phyloP scores from a whole-genome alignment of 2,888 invertebrate species.

The Blera fallax region DNA sequence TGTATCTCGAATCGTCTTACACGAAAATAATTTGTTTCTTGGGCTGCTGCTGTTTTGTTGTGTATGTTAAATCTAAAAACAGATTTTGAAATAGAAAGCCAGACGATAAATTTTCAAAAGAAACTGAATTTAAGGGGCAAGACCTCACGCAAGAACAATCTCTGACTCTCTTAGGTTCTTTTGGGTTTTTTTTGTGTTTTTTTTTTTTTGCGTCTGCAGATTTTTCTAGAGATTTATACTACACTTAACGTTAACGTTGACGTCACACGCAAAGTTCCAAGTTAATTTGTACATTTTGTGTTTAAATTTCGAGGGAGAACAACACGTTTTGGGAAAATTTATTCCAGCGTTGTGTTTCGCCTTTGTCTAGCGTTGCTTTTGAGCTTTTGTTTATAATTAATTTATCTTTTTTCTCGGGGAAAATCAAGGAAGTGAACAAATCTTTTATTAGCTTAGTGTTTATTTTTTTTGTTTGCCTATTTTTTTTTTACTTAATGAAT shows the following conservation, averaged over 20 bases:
- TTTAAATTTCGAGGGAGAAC: neutral
- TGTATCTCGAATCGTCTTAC: slow-evolving; percentile 69
- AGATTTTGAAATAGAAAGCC: slow-evolving; percentile 1
- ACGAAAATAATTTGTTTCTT: slow-evolving; percentile 74
- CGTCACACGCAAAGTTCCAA: slow-evolving; percentile 28
- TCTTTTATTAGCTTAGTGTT: slow-evolving; percentile 6
- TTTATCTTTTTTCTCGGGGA: neutral
- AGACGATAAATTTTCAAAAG: neutral
- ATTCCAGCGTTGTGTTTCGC: neutral
- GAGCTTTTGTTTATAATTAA: neutral
- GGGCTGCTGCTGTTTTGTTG: slow-evolving; percentile 6
- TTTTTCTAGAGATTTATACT: neutral
- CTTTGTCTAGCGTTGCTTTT: neutral
- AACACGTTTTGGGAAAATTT: neutral
- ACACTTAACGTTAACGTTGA: slow-evolving; percentile 14
- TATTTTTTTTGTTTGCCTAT: neutral
- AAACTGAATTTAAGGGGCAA: slow-evolving; percentile 30
- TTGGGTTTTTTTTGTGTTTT: neutral
- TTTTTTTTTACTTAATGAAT: neutral
- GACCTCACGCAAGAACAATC: slow-evolving; percentile 28
- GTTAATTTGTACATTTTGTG: slow-evolving; percentile 2
- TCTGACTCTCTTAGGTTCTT: neutral
- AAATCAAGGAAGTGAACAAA: neutral
- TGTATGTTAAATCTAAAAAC: slow-evolving; percentile 25
- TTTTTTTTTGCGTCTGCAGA: neutral